A percentile compares a stretch with the other conserved stretches of the same genome.
phyloP scores from a whole-genome alignment of 2,888 invertebrate genomes.

The Aphodius sticticus region DNA sequence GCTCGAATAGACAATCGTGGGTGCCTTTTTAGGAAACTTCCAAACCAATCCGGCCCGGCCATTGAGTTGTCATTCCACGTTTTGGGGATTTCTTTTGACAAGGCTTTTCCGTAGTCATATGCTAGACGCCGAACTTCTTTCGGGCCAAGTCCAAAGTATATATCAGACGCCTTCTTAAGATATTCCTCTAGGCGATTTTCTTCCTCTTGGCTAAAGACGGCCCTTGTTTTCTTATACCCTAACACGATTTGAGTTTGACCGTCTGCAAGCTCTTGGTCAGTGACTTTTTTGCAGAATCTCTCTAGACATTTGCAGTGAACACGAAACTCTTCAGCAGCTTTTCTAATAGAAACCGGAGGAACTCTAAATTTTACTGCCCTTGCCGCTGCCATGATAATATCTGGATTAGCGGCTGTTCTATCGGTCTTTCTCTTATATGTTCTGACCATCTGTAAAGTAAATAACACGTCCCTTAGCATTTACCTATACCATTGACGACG shows the following conservation, averaged over 20 bases:
- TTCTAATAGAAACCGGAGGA: constrained; percentile 14
- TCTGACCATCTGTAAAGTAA: constrained; percentile 24
- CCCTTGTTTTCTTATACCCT: constrained; percentile 24
- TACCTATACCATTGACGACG: constrained; percentile 15
- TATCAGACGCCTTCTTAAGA: constrained; percentile 19
- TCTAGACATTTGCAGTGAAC: too few species aligned
- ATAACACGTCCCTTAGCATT: constrained; percentile 14
- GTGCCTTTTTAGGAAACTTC: constrained; percentile 20
- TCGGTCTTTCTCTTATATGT: constrained; percentile 27
- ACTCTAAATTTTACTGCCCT: constrained; percentile 5
- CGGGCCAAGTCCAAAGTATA: constrained; percentile 22
- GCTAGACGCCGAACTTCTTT: constrained; percentile 27
- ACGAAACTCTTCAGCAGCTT: constrained; percentile 26
- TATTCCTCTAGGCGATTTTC: constrained; percentile 14
- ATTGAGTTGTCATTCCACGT: constrained; percentile 21
- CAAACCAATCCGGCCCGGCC: constrained; percentile 22
- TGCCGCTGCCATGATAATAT: constrained; percentile 19
- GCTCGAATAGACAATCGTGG: constrained; percentile 24
- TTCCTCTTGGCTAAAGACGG: constrained; percentile 7
- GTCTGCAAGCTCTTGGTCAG: too few species aligned
- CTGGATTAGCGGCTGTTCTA: neutral
- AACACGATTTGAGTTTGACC: constrained; percentile 15
- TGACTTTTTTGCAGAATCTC: too few species aligned
- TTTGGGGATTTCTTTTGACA: neutral
- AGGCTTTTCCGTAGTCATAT: constrained; percentile 7